A percentile compares a stretch with the other conserved stretches of the same genome.
These are phyloP conservation scores for Sialis fuliginosa DNA, from an alignment of 2,888 invertebrate genomes.

Conservation along the genomic window DNA sequence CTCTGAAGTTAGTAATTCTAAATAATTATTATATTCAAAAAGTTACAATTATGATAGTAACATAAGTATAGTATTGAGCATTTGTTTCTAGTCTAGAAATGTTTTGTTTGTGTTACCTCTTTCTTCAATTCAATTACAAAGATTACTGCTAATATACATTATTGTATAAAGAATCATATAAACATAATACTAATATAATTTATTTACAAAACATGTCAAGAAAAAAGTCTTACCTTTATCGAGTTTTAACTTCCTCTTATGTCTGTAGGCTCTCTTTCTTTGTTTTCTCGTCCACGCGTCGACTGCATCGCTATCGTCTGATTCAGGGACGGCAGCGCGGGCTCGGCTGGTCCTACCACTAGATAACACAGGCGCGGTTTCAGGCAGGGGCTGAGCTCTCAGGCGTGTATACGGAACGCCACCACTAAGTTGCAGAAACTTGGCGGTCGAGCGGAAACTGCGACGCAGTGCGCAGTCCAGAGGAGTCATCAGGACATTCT, in stretches of 20 bases:
- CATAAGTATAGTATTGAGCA: too few relatives aligned
- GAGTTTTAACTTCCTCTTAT: conserved; percentile 3
- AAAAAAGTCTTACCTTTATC: neutral
- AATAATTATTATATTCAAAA: too few relatives aligned
- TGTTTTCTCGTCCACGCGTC: neutral
- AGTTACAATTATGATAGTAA: too few relatives aligned
- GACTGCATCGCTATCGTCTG: neutral
- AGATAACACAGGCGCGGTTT: conserved; percentile 28
- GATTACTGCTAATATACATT: too few relatives aligned
- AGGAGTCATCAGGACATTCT: conserved; percentile 75
- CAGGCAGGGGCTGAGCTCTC: conserved; percentile 26
- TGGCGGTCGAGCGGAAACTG: conserved; percentile 78
- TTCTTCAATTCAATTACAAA: too few relatives aligned
- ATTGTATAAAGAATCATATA: too few relatives aligned
- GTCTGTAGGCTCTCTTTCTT: conserved; percentile 2
- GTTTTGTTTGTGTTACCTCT: too few relatives aligned
- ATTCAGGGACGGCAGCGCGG: neutral
- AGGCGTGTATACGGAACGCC: conserved; percentile 65
- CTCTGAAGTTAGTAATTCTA: too few relatives aligned
- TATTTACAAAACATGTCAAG: too few relatives aligned
- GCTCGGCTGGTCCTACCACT: conserved; percentile 19
- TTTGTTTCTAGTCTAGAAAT: too few relatives aligned
- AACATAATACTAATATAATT: too few relatives aligned
- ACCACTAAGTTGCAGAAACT: conserved; percentile 80
- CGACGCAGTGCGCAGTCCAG: conserved; percentile 78